phyloP scores from a whole-genome alignment of 2,888 invertebrate genomes.

The Lochmaea capreae region DNA sequence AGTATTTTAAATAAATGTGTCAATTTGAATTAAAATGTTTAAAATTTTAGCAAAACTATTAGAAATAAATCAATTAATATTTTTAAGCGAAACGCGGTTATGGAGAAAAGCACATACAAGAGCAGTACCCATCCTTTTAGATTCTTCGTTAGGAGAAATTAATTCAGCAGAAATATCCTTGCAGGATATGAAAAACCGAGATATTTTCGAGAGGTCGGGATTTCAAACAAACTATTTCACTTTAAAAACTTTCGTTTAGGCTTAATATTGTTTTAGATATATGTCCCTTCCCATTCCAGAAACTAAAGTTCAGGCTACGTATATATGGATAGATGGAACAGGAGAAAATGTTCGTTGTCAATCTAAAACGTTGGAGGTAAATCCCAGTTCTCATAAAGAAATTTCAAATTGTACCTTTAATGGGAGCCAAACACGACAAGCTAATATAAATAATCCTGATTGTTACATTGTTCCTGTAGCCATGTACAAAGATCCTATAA shows the following conservation, averaged over 20 bases:
- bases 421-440: slow-evolving; percentile 73
- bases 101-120: slow-evolving; percentile 3
- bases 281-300: slow-evolving; percentile 72
- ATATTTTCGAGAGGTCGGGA: slow-evolving; percentile 5
- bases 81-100: not conserved
- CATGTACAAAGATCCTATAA: slow-evolving; percentile 84
- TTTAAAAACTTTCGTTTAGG: not conserved
- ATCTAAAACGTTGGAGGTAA: slow-evolving; percentile 75
- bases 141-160: not conserved
- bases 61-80: not conserved
- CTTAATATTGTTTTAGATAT: slow-evolving; percentile 59
- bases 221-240: not conserved
- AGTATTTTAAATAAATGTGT: not conserved
- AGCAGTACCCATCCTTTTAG: not conserved
- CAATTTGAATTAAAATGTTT: slow-evolving; percentile 10
- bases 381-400: slow-evolving; percentile 71
- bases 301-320: slow-evolving; percentile 72
- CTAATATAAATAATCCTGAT: slow-evolving; percentile 69
- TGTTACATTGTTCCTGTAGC: slow-evolving; percentile 81
- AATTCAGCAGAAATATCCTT: not conserved
- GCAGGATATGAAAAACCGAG: not conserved
- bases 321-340: slow-evolving; percentile 83
- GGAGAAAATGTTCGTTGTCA: slow-evolving; percentile 78
- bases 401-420: slow-evolving; percentile 83
- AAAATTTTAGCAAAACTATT: slow-evolving; percentile 13